Evolutionary conservation across 35 echinoderm and acorn worm species (phyloP).

Genomic region (Ophioderma brevispina): DNA sequence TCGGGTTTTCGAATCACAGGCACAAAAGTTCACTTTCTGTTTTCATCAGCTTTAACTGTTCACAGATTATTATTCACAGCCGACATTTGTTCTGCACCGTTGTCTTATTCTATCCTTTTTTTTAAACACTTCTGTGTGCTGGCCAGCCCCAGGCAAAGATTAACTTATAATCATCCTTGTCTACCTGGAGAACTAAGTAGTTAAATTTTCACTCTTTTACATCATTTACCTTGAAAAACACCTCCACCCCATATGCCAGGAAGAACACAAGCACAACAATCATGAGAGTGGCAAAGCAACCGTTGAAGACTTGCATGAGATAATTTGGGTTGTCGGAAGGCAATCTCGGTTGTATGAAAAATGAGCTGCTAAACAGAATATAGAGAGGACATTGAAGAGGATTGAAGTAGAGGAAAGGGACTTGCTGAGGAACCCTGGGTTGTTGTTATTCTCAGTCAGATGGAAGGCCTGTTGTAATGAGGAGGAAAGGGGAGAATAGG

Average conservation of each 20-base stretch:
- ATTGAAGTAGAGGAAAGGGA: conserved; percentile 74
- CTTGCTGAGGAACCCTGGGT: conserved; percentile 87
- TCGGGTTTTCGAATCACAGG: too few species aligned
- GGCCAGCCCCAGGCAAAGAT: too few species aligned
- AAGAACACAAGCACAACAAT: conserved; percentile 86
- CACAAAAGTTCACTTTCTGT: not conserved
- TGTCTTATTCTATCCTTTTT: too few species aligned
- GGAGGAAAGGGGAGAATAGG: too few species aligned
- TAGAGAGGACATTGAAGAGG: conserved; percentile 78
- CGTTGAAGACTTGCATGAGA: conserved; percentile 69
- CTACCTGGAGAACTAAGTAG: too few species aligned
- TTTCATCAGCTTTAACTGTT: not conserved
- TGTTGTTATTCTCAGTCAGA: conserved; percentile 66
- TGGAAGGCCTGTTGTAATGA: conserved; percentile 97
- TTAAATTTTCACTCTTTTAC: too few species aligned
- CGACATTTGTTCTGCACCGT: too few species aligned
- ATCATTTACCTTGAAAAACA: conserved; percentile 94
- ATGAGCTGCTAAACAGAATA: conserved; percentile 55
- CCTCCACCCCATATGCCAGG: conserved; percentile 93
- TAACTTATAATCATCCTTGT: too few species aligned
- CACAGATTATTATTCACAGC: too few species aligned
- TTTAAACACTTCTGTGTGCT: too few species aligned
- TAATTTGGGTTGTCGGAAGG: conserved; percentile 23
- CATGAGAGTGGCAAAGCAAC: conserved; percentile 72
- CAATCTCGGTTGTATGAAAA: conserved; percentile 63